These are phyloP conservation scores for Corythaeola cristata DNA, from an alignment of 2,113 vertebrate genomes.

Conservation along the genomic window DNA sequence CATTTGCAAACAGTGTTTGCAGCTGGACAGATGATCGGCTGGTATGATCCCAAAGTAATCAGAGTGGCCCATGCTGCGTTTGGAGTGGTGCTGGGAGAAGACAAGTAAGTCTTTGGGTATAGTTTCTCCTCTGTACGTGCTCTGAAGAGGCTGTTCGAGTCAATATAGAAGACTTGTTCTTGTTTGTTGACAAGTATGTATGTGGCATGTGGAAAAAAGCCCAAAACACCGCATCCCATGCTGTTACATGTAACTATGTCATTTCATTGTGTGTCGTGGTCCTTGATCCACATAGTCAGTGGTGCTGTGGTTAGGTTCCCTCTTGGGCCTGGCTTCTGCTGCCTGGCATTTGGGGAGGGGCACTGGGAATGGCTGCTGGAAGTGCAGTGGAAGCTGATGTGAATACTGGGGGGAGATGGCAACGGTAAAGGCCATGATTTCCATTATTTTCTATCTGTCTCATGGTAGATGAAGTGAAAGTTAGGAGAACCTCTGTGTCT, in stretches of 20 bases:
- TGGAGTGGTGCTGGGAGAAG: constrained; percentile 95
- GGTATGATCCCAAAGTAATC: constrained; percentile 91
- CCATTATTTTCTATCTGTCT: neutral
- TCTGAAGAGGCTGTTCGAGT: neutral
- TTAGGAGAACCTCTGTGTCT: neutral
- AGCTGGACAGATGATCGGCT: constrained; percentile 90
- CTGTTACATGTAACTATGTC: neutral
- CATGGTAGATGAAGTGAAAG: neutral
- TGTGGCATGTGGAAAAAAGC: accelerated
- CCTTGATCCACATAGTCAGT: neutral
- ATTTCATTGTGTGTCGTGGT: neutral
- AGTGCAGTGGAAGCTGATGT: neutral
- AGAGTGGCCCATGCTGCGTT: constrained; percentile 91
- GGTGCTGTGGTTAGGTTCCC: neutral
- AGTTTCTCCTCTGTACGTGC: neutral
- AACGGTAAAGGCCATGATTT: accelerated
- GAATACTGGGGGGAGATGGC: neutral
- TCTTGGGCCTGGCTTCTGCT: neutral
- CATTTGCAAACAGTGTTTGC: constrained; percentile 91
- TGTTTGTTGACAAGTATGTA: neutral
- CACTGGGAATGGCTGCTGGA: neutral
- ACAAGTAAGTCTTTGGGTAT: constrained; percentile 86
- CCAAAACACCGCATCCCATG: neutral
- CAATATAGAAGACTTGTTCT: neutral
- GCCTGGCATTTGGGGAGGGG: neutral